Percentiles rank a stretch among this genome's conserved stretches.
These are phyloP conservation scores for Bubalus kerabau DNA, from an alignment of 2,113 vertebrate genomes.

Conservation along the genomic window DNA sequence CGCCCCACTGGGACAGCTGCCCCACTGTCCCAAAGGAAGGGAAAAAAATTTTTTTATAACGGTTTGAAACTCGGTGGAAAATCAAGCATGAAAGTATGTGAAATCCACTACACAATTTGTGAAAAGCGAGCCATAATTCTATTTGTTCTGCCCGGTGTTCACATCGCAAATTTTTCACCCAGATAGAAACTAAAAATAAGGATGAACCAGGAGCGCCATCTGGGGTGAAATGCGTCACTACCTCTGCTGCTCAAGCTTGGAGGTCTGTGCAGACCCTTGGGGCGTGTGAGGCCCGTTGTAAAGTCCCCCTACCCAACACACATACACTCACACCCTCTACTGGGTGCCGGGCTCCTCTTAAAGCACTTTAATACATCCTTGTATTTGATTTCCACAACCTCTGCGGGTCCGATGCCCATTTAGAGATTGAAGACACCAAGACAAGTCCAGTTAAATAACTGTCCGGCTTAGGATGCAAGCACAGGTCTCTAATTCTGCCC, in stretches of 20 bases:
- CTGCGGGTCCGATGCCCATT: background rate
- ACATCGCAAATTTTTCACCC: background rate
- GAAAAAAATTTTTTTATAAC: background rate
- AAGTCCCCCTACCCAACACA: background rate
- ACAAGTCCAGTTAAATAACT: background rate
- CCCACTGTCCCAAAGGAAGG: background rate
- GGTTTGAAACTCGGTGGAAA: slow-evolving; percentile 31
- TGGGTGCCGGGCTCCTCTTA: background rate
- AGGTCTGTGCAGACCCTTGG: background rate
- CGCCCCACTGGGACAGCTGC: background rate
- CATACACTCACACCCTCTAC: background rate
- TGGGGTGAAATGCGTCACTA: background rate
- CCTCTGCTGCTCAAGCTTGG: background rate
- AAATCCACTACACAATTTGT: slow-evolving; percentile 48
- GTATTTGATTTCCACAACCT: background rate
- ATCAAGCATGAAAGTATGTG: slow-evolving; percentile 28
- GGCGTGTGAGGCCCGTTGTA: background rate
- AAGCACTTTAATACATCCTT: background rate
- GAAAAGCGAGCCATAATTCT: slow-evolving; percentile 45
- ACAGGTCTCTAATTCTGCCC: background rate
- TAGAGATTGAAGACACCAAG: background rate
- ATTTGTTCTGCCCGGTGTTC: slow-evolving; percentile 32
- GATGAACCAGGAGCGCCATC: slow-evolving; percentile 50
- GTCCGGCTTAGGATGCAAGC: background rate
- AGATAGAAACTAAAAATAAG: slow-evolving; percentile 28